A percentile compares a stretch with the other conserved stretches of the same genome.
Conservation (phyloP, 2,113 vertebrate genomes). For the Thamnophis sirtalis region DNA sequence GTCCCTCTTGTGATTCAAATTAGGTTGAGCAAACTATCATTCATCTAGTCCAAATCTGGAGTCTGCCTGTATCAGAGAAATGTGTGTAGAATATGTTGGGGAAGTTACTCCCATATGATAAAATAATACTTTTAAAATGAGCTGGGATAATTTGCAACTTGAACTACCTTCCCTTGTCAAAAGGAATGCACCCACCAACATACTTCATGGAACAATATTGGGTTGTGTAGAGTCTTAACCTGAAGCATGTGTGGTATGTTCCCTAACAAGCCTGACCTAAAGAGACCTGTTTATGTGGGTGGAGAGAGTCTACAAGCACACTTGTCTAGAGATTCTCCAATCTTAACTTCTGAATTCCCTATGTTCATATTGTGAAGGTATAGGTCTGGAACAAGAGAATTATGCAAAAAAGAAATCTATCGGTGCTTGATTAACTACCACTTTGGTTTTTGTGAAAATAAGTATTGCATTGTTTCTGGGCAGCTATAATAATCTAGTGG, state of each 20-base stretch:
- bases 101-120: slow-evolving; percentile 3
- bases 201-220: neutral
- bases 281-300: neutral
- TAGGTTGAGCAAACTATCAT: neutral
- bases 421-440: neutral
- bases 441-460: neutral
- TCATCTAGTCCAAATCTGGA: neutral
- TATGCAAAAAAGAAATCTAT: neutral
- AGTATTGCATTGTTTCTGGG: neutral
- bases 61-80: neutral
- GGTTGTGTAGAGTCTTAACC: neutral
- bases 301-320: neutral
- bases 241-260: neutral
- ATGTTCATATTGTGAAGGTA: neutral
- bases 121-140: slow-evolving; percentile 17
- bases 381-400: neutral
- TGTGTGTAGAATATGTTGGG: neutral
- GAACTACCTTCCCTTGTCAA: neutral
- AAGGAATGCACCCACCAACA: slow-evolving; percentile 4
- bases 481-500: neutral
- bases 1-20: neutral
- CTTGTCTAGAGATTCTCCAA: neutral
- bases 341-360: neutral
- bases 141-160: slow-evolving; percentile 4
- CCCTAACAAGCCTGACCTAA: neutral